Evolutionary conservation across 1,140 invertebrate species (phyloP).

Genomic region (Zaprionus davidi): DNA sequence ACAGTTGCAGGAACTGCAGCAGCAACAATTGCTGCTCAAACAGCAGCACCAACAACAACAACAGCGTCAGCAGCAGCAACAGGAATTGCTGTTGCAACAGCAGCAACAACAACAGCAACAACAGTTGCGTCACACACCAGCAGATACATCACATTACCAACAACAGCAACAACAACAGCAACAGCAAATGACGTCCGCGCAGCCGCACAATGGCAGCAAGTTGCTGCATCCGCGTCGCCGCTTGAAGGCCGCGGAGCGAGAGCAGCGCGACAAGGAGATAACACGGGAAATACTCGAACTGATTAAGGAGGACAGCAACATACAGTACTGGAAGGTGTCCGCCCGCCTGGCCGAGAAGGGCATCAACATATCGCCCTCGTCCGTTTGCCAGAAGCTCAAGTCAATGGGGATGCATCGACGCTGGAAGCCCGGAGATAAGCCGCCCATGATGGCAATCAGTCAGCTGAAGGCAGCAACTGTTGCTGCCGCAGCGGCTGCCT

Average conservation of each 20-base stretch:
- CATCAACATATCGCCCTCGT: constrained; percentile 80
- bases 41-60: constrained; percentile 53
- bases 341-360: constrained; percentile 81
- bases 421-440: constrained; percentile 83
- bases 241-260: constrained; percentile 75
- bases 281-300: constrained; percentile 82
- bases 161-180: constrained; percentile 56
- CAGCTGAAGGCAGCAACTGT: constrained; percentile 69
- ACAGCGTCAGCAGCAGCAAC: constrained; percentile 51
- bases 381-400: constrained; percentile 82
- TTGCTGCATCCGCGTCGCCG: constrained; percentile 71
- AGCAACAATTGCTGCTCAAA: constrained; percentile 43
- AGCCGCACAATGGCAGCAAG: constrained; percentile 40
- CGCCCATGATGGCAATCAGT: constrained; percentile 74
- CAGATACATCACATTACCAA: constrained; percentile 70
- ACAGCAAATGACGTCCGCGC: constrained; percentile 32
- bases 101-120: constrained; percentile 53
- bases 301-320: constrained; percentile 82
- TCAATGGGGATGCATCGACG: constrained; percentile 82
- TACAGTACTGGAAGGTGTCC: constrained; percentile 83
- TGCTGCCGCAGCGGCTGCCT: constrained; percentile 54
- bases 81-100: constrained; percentile 39
- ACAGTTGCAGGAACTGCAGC: constrained; percentile 37
- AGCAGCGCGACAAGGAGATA: constrained; percentile 80
- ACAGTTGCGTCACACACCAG: constrained; percentile 57